Evolutionary conservation across 2,888 invertebrate species (phyloP).

Genomic region (Ochlodes sylvanus): DNA sequence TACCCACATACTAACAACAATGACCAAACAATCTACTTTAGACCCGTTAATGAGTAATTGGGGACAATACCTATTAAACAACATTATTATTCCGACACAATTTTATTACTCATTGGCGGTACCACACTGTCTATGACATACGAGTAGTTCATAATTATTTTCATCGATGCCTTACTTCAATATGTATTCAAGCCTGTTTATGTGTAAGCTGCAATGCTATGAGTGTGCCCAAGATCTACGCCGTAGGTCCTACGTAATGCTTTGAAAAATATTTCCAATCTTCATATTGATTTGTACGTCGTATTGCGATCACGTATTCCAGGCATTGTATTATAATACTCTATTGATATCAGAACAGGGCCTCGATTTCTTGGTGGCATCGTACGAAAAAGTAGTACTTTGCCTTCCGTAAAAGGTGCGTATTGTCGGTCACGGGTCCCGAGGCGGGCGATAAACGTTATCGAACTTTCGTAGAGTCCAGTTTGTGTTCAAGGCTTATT

Average conservation of each 20-base stretch:
- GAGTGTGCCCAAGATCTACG: too few species aligned
- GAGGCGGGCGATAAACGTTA: conserved; percentile 51
- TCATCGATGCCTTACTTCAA: neutral
- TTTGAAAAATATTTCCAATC: neutral
- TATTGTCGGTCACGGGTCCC: conserved; percentile 16
- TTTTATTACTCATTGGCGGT: conserved; percentile 7
- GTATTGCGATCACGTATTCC: conserved; percentile 6
- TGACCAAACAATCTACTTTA: neutral
- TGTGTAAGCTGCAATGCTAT: neutral
- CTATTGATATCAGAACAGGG: conserved; percentile 15
- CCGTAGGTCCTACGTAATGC: neutral
- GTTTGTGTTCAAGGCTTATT: conserved; percentile 19
- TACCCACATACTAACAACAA: neutral
- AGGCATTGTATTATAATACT: conserved; percentile 21
- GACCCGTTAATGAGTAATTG: conserved; percentile 16
- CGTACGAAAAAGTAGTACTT: conserved; percentile 25
- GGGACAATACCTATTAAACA: conserved; percentile 3
- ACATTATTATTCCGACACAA: conserved; percentile 7
- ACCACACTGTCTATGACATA: conserved; percentile 17
- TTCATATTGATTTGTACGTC: neutral
- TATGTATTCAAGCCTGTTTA: conserved; percentile 4
- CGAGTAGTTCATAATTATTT: conserved; percentile 22
- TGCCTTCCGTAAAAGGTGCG: conserved; percentile 29
- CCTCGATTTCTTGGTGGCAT: conserved; percentile 29
- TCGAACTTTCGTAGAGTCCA: conserved; percentile 58